phyloP scores from a whole-genome alignment of 2,888 invertebrate genomes.

The Orthosia incerta region DNA sequence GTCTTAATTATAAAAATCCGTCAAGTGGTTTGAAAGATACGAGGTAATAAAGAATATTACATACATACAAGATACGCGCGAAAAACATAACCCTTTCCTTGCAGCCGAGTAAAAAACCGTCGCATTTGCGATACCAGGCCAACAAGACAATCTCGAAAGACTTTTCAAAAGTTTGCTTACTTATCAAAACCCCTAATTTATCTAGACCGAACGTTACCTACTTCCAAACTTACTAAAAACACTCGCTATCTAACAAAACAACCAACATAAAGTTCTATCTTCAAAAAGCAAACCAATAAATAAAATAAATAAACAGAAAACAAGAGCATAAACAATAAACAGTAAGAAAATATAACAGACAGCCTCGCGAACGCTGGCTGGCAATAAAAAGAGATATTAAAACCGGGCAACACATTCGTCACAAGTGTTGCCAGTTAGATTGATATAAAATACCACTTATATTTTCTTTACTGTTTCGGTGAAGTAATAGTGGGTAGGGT shows the following conservation, averaged over 20 bases:
- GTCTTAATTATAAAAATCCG: too few relatives aligned
- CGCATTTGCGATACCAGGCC: too few relatives aligned
- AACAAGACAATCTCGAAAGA: not conserved
- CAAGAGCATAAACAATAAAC: slow-evolving; percentile 65
- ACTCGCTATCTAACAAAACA: slow-evolving; percentile 11
- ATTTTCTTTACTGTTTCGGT: slow-evolving; percentile 67
- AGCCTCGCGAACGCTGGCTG: slow-evolving; percentile 57
- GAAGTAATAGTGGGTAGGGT: slow-evolving; percentile 57
- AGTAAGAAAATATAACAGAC: slow-evolving; percentile 48
- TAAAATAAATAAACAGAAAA: slow-evolving; percentile 53
- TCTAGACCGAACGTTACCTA: not conserved
- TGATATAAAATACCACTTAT: slow-evolving; percentile 78
- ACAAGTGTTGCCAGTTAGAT: slow-evolving; percentile 78
- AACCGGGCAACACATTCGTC: slow-evolving; percentile 75
- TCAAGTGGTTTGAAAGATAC: too few relatives aligned
- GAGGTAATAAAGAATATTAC: too few relatives aligned
- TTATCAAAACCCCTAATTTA: not conserved
- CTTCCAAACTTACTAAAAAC: not conserved
- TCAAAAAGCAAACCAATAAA: slow-evolving; percentile 43
- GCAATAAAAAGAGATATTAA: slow-evolving; percentile 82
- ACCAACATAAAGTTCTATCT: slow-evolving; percentile 2
- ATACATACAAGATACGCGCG: too few relatives aligned
- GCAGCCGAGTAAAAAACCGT: too few relatives aligned
- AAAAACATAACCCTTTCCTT: too few relatives aligned
- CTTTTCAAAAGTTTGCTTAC: not conserved